phyloP scores from a whole-genome alignment of 2,113 vertebrate species.

The Dromas ardeola region DNA sequence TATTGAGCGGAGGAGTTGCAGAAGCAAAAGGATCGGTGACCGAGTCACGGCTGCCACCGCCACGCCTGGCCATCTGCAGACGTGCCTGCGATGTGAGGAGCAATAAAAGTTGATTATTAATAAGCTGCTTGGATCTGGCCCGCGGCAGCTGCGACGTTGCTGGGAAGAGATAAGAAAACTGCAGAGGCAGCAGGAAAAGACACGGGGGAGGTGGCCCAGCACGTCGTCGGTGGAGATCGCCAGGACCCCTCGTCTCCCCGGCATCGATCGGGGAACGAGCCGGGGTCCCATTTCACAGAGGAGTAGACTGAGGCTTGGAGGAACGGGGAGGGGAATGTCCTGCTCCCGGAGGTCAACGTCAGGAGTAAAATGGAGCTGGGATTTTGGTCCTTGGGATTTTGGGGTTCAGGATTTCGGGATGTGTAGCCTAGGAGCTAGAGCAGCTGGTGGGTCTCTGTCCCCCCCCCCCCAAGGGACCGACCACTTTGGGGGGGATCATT shows the following conservation, averaged over 20 bases:
- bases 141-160: background rate
- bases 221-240: fast-evolving
- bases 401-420: background rate
- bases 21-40: background rate
- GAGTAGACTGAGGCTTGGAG: background rate
- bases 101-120: conserved; percentile 18
- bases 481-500: fast-evolving
- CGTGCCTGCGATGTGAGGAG: background rate
- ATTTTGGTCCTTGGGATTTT: background rate
- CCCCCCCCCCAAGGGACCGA: background rate
- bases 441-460: background rate
- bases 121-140: background rate
- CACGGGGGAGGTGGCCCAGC: fast-evolving
- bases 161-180: background rate
- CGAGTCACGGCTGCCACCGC: background rate
- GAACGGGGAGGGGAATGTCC: background rate
- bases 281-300: background rate
- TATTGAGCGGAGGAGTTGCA: fast-evolving
- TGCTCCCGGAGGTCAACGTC: background rate
- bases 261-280: fast-evolving
- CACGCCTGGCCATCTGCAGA: background rate
- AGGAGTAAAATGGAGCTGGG: background rate
- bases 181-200: background rate
- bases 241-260: fast-evolving
- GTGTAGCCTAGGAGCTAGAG: too few species aligned